phyloP scores from a whole-genome alignment of 2,797 vertebrate genomes.

The Thamnophis elegans region DNA sequence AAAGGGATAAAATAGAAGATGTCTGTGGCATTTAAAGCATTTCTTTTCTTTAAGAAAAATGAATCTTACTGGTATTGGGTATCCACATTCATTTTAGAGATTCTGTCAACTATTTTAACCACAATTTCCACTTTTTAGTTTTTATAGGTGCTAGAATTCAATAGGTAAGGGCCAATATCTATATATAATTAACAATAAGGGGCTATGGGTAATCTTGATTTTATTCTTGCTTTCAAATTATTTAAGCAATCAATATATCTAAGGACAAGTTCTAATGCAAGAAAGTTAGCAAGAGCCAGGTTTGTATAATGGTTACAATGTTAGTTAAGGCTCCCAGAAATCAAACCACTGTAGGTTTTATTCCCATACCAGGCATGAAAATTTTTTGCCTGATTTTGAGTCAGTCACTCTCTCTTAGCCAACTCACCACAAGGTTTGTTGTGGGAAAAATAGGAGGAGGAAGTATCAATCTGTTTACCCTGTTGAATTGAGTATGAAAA shows the following conservation, averaged over 20 bases:
- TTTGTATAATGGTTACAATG: neutral
- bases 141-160: neutral
- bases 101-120: neutral
- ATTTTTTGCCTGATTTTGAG: too few species aligned
- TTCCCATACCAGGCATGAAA: neutral
- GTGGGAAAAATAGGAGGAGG: too few species aligned
- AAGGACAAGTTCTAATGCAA: neutral
- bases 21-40: slow-evolving; percentile 8
- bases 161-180: neutral
- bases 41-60: slow-evolving; percentile 8
- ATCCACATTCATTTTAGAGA: neutral
- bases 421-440: too few species aligned
- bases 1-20: neutral
- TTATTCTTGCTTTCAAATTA: neutral
- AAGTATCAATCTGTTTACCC: too few species aligned
- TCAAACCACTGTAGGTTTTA: too few species aligned
- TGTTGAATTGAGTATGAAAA: too few species aligned
- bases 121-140: neutral
- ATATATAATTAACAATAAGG: neutral
- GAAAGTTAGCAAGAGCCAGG: neutral
- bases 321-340: too few species aligned
- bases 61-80: neutral
- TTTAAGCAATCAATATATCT: neutral
- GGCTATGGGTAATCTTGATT: neutral
- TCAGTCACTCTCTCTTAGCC: too few species aligned